These are phyloP conservation scores for Esox lucius DNA, from an alignment of 2,797 vertebrate genomes.

Conservation along the genomic window DNA sequence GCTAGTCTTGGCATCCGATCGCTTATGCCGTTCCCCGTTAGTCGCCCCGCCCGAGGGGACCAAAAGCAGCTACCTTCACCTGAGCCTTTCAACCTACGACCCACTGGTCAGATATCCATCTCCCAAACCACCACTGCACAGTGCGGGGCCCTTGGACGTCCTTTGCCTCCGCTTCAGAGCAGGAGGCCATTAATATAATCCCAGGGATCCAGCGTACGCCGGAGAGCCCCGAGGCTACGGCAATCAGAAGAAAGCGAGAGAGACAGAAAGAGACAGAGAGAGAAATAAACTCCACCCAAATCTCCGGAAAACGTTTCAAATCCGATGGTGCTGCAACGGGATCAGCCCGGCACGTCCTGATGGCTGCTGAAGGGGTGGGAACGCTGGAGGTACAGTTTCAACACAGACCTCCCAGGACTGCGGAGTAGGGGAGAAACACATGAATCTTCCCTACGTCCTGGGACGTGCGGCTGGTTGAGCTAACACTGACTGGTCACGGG, in stretches of 20 bases:
- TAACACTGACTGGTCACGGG: constrained; percentile 57
- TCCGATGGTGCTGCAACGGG: constrained; percentile 46
- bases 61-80: constrained; percentile 24
- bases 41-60: constrained; percentile 40
- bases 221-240: constrained; percentile 63
- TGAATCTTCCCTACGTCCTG: constrained; percentile 54
- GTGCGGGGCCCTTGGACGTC: constrained; percentile 21
- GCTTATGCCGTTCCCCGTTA: constrained; percentile 39
- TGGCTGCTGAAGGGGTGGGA: constrained; percentile 32
- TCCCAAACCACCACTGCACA: constrained; percentile 20
- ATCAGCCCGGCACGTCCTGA: constrained; percentile 39
- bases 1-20: constrained; percentile 32
- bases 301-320: constrained; percentile 54
- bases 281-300: constrained; percentile 61
- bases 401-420: constrained; percentile 15
- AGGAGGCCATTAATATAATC: constrained; percentile 73
- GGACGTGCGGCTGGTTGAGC: constrained; percentile 49
- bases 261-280: constrained; percentile 40
- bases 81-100: constrained; percentile 42
- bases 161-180: constrained; percentile 43
- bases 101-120: constrained; percentile 49
- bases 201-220: constrained; percentile 70
- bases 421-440: constrained; percentile 27
- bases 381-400: constrained; percentile 35
- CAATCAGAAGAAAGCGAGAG: constrained; percentile 59